Percentiles rank a stretch among this genome's conserved stretches.
These are phyloP conservation scores for Diplodus sargus DNA, from an alignment of 2,797 vertebrate species.

Conservation along the genomic window DNA sequence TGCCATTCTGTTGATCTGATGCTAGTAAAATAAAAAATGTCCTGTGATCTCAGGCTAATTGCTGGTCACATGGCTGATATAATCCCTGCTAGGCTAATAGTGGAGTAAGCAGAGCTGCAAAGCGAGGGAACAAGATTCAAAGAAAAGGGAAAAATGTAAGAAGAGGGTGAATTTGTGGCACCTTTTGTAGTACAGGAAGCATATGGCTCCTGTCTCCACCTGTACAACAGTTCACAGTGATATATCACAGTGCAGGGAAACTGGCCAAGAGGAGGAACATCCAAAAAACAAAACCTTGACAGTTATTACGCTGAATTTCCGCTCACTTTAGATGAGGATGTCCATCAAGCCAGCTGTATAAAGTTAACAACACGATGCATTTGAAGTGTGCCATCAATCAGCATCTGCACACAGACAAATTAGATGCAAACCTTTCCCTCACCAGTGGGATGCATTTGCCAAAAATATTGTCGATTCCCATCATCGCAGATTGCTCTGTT, in stretches of 20 bases:
- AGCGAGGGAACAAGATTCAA: too few relatives aligned
- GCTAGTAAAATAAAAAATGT: background rate
- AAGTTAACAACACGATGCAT: conserved; percentile 35
- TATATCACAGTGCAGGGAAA: background rate
- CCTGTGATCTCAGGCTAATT: background rate
- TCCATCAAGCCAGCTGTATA: conserved; percentile 33
- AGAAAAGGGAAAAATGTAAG: background rate
- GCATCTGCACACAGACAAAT: conserved; percentile 50
- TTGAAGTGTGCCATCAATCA: conserved; percentile 68
- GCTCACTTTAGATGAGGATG: conserved; percentile 27
- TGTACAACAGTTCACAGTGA: background rate
- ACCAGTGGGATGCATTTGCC: conserved; percentile 33
- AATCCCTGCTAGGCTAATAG: background rate
- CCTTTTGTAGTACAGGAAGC: background rate
- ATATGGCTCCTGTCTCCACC: background rate
- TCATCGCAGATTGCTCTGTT: conserved; percentile 69
- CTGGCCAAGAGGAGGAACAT: background rate
- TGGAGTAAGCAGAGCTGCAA: background rate
- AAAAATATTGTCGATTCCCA: conserved; percentile 60
- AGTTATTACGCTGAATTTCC: conserved; percentile 33
- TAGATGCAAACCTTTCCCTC: conserved; percentile 31
- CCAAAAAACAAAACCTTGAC: background rate
- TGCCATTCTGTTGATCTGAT: background rate
- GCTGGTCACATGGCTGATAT: too few relatives aligned
- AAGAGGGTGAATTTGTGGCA: background rate